These are phyloP conservation scores for Lysandra bellargus DNA, from an alignment of 2,888 invertebrate genomes.

Conservation along the genomic window DNA sequence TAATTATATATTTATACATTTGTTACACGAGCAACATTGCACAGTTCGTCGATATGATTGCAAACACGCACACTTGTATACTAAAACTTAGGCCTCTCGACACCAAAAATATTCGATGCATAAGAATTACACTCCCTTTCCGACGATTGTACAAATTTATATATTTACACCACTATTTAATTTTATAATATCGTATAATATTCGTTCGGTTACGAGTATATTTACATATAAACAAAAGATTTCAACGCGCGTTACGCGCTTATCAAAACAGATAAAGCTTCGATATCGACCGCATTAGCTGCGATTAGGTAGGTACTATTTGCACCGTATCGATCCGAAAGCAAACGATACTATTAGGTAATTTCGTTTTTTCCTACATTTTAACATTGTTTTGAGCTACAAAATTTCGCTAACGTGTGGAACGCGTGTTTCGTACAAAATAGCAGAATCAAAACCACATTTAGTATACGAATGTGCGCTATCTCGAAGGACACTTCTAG, in stretches of 20 bases:
- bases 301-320: slow-evolving; percentile 51
- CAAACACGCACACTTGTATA: slow-evolving; percentile 48
- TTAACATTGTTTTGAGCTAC: not conserved
- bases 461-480: slow-evolving; percentile 58
- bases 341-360: not conserved
- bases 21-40: slow-evolving; percentile 73
- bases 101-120: not conserved
- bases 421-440: not conserved
- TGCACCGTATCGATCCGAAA: slow-evolving; percentile 48
- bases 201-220: slow-evolving; percentile 31
- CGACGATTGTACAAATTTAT: not conserved
- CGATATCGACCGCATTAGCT: slow-evolving; percentile 64
- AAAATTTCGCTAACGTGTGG: not conserved
- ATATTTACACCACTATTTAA: slow-evolving; percentile 27
- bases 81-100: slow-evolving; percentile 41
- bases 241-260: slow-evolving; percentile 76
- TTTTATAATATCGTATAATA: slow-evolving; percentile 32
- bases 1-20: slow-evolving; percentile 66
- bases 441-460: slow-evolving; percentile 33
- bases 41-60: slow-evolving; percentile 71
- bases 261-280: slow-evolving; percentile 63
- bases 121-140: not conserved
- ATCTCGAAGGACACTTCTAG: slow-evolving; percentile 65
- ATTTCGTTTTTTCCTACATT: not conserved
- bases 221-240: slow-evolving; percentile 62